Evolutionary conservation across 2,888 invertebrate species (phyloP), one percentile per base, ranked within the genome.

Genomic region (Eristalinus sepulchralis): DNA sequence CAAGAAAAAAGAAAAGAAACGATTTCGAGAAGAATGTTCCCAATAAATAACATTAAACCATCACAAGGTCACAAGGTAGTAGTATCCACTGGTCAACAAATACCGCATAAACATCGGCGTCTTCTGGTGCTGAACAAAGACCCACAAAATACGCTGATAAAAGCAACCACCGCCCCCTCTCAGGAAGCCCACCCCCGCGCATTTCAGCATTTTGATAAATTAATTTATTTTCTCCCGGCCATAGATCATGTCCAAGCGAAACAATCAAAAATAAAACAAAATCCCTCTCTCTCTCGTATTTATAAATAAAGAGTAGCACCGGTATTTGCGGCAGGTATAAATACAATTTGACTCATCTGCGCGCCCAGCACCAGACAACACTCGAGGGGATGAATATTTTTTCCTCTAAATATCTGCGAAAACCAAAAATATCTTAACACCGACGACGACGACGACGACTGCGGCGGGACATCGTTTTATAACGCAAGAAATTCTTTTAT

Each of bases 281-380:
- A 47, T 33, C 10, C 1, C 13, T n/a, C 34, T 27, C n/a, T n/a
- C n/a, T n/a, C n/a, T n/a, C n/a, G n/a, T 62, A 59, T 59, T 66
- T 70, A 64, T 75, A 73, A 72, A 70, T 31, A 64, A 39, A 80
- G 33, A 76, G 11, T 27, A 80, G 55, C 70, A 80, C 71, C 71
- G 80, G 84, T 60, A 79, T 76, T 75, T 80, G 20, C 39, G 39
- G 17, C 33, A 36, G 33, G 59, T 64, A 84, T 68, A 83, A 83
- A 84, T 84, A 84, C n/a, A 63, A 27, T 62, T 47, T 68, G 73
- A 83, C 57, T 70, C 72, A 68, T 63, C 33, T 20, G 33, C 20
- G 66, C 34, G 59, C 53, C 53, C 17, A 53, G 36, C 13, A 20
- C 39, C 39, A 8, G 8, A 9, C 20, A n/a, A 53, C 53, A 10